Conservation (phyloP, 2,888 invertebrate species). For the Aproaerema taeniolella region DNA sequence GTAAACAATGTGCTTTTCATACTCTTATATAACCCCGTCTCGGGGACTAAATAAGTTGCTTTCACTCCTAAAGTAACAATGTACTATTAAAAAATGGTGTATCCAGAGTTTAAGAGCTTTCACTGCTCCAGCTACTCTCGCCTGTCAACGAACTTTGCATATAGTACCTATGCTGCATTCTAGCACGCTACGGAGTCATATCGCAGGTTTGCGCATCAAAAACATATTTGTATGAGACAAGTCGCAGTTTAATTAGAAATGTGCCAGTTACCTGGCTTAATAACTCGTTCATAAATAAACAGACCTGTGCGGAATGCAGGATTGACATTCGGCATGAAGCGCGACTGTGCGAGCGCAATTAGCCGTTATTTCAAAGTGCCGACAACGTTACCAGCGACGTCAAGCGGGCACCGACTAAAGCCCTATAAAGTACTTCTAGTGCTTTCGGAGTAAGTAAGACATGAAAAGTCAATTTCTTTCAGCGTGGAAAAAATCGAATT, state of each 20-base stretch:
- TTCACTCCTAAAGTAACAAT: too few species aligned
- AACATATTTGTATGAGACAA: constrained; percentile 4
- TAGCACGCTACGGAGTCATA: background rate
- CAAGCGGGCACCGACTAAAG: background rate
- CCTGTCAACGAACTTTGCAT: too few species aligned
- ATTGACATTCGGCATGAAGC: constrained; percentile 9
- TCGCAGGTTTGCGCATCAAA: constrained; percentile 6
- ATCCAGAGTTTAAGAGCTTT: background rate
- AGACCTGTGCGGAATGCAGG: constrained; percentile 10
- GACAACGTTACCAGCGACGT: background rate
- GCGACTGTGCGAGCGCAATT: constrained; percentile 2
- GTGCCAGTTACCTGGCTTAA: constrained; percentile 12
- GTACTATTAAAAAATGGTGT: background rate
- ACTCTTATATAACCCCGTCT: too few species aligned
- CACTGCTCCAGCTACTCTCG: background rate
- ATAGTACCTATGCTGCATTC: too few species aligned
- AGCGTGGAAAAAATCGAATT: too few species aligned
- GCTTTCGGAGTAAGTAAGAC: too few species aligned
- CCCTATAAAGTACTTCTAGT: background rate
- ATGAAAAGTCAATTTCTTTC: too few species aligned
- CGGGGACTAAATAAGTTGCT: too few species aligned
- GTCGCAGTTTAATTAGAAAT: constrained; percentile 10
- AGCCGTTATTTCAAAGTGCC: constrained; percentile 3
- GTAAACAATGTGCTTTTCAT: too few species aligned
- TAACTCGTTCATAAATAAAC: constrained; percentile 13